Conservation (phyloP, 2,888 invertebrate genomes). For the Tenthredo mesomela region DNA sequence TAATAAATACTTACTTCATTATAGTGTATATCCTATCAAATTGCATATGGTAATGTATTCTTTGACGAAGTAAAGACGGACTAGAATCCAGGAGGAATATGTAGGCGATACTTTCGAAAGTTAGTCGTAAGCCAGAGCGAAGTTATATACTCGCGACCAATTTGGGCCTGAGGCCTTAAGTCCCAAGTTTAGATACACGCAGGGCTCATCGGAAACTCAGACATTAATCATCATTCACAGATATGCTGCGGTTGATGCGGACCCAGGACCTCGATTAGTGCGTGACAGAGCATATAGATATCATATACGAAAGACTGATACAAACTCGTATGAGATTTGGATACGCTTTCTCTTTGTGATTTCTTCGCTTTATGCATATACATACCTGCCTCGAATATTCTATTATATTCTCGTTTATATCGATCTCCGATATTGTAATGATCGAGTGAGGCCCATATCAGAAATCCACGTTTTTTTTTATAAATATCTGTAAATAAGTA, state of each 20-base stretch:
- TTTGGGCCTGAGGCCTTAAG: conserved; percentile 6
- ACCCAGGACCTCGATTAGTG: conserved; percentile 28
- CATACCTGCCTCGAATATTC: background rate
- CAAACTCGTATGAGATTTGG: conserved; percentile 23
- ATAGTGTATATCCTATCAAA: background rate
- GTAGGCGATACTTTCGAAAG: conserved; percentile 48
- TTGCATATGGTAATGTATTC: conserved; percentile 23
- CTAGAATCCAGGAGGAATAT: conserved; percentile 15
- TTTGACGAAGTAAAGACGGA: background rate
- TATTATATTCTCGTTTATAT: background rate
- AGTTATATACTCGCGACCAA: background rate
- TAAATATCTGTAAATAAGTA: background rate
- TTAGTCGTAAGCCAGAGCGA: conserved; percentile 7
- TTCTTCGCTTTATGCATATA: background rate
- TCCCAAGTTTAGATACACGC: conserved; percentile 22
- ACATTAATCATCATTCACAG: conserved; percentile 23
- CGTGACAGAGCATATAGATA: conserved; percentile 2
- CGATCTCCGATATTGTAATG: background rate
- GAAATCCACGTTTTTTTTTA: background rate
- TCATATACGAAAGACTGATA: background rate
- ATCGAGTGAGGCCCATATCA: background rate
- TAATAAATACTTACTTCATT: background rate
- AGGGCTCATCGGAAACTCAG: background rate
- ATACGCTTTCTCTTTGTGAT: conserved; percentile 39
- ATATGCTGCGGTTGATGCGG: background rate